Percentiles rank a stretch among this genome's conserved stretches.
phyloP scores from a whole-genome alignment of 2,797 vertebrate genomes.

The Falco columbarius region DNA sequence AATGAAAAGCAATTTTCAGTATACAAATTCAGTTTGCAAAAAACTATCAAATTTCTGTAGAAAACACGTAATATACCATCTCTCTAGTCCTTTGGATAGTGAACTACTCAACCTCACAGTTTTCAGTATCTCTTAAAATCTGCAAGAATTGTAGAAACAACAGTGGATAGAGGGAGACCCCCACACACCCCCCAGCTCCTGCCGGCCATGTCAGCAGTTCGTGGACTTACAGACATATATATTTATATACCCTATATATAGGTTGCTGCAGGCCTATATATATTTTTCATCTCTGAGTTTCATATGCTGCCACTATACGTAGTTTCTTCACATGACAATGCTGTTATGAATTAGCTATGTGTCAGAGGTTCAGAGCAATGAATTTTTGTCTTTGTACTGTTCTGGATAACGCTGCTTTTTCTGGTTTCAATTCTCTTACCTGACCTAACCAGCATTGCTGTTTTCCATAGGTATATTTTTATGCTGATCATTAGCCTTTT shows the following conservation, averaged over 20 bases:
- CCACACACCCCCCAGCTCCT: background rate
- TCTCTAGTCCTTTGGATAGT: background rate
- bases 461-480: background rate
- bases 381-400: background rate
- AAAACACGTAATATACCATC: background rate
- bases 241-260: background rate
- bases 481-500: background rate
- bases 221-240: background rate
- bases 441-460: background rate
- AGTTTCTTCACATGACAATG: background rate
- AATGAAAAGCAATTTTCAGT: background rate
- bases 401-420: background rate
- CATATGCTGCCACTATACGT: background rate
- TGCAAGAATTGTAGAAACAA: background rate
- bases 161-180: background rate
- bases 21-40: background rate
- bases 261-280: background rate
- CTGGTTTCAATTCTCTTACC: background rate
- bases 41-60: background rate
- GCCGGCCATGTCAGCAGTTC: background rate
- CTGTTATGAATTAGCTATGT: background rate
- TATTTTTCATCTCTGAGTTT: background rate
- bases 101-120: background rate
- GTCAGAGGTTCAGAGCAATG: background rate
- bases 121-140: background rate